These are phyloP conservation scores for Holcopasites calliopsidis DNA, from an alignment of 1,140 invertebrate species.

Conservation along the genomic window DNA sequence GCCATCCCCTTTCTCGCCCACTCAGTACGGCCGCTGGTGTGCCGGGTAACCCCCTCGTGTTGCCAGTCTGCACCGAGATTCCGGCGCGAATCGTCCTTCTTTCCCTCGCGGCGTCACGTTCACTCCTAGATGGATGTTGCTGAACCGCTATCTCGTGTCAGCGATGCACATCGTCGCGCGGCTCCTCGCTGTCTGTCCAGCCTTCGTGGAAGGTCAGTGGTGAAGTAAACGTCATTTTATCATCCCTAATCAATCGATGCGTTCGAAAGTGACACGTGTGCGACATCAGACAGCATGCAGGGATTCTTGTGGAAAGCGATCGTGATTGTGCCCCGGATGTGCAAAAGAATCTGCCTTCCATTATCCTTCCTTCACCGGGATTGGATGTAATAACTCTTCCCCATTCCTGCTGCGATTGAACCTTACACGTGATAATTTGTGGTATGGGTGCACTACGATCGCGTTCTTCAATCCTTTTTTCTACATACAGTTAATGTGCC, in stretches of 20 bases:
- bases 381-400: neutral
- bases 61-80: slow-evolving; percentile 74
- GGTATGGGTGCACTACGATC: neutral
- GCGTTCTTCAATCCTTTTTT: neutral
- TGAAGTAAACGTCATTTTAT: neutral
- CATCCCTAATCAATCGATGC: neutral
- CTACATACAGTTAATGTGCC: no score
- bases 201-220: slow-evolving; percentile 72
- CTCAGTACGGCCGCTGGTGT: slow-evolving; percentile 51
- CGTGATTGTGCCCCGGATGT: no score
- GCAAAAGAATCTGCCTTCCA: no score
- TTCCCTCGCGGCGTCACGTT: slow-evolving; percentile 67
- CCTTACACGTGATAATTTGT: neutral
- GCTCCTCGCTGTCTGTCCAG: slow-evolving; percentile 53
- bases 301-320: no score
- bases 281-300: neutral
- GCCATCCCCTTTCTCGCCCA: slow-evolving; percentile 50
- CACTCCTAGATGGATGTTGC: slow-evolving; percentile 77
- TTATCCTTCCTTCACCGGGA: no score
- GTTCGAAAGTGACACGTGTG: slow-evolving; percentile 4
- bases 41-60: slow-evolving; percentile 58
- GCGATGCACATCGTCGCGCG: slow-evolving; percentile 65
- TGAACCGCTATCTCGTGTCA: slow-evolving; percentile 69
- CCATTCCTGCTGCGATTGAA: neutral
- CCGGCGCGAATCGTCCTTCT: slow-evolving; percentile 72